Evolutionary conservation across 2,888 invertebrate genomes (phyloP), one percentile per base, ranked within the genome.

Genomic region (Teleogryllus oceanicus): DNA sequence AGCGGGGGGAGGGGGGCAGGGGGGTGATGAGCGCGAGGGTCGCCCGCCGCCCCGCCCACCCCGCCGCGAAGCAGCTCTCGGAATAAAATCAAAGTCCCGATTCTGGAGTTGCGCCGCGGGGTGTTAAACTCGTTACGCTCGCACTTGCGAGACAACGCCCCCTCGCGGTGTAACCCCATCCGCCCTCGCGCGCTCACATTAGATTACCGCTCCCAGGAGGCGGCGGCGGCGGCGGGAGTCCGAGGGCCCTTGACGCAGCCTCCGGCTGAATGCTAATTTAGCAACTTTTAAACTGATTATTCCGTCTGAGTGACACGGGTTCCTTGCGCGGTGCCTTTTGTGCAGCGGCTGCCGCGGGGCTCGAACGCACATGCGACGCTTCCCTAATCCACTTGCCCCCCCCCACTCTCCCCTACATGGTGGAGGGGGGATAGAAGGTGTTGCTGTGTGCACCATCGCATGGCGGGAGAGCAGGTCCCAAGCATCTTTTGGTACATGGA

Each of bases 21-120:
- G 62, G 62, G 62, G 13, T 13, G 62, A 62, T 18, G 62, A 62
- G 62, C 8, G 13, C 62, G 62, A 62, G 13, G 62, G 37, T 37
- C 37, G 37, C 37, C 37, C 37, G 4, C 37, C 37, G 4, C 37
- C 37, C 37, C 37, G 0, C 37, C 37, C 37, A 4, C 37, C 0
- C 37, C 37, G 37, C 37, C 37, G 37, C 37, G 37, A 37, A 62
- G 62, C 62, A n/a, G 16, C 62, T 62, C 62, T 12, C 62, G 62
- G n/a, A 62, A 62, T 62, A 62, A 62, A 62, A 62, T 62, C 62
- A 62, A 62, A 62, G 62, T 62, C 62, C 62, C 62, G 62, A 62
- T 62, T 62, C 62, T 62, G 11, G 62, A 18, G 62, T 62, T 62
- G 62, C 62, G 62, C 62, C 62, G 62, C 62, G 62, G 62, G 62